These are phyloP conservation scores for Acomys russatus DNA, from an alignment of 2,797 vertebrate genomes.

Conservation along the genomic window DNA sequence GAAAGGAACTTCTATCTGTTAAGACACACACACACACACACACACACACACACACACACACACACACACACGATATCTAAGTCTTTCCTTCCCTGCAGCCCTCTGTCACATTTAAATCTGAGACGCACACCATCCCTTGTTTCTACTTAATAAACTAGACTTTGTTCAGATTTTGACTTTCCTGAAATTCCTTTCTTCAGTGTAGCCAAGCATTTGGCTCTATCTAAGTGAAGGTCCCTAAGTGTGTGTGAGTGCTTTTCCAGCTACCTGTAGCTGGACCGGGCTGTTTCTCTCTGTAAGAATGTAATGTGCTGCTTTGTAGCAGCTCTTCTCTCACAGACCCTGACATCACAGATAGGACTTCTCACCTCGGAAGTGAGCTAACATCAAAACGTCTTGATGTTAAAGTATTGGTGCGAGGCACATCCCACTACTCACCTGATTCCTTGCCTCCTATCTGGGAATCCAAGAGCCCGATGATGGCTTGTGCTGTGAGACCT, in stretches of 20 bases:
- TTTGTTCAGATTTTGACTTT: neutral
- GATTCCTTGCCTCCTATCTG: neutral
- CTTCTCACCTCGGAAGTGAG: neutral
- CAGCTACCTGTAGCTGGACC: accelerated
- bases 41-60: neutral
- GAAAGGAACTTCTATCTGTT: too few species aligned
- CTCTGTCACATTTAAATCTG: neutral
- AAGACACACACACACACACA: neutral
- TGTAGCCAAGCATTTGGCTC: neutral
- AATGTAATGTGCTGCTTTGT: neutral
- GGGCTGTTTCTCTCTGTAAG: neutral
- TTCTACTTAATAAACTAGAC: neutral
- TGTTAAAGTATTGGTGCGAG: neutral
- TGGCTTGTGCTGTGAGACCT: neutral
- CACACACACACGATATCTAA: neutral
- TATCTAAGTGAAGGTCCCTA: neutral
- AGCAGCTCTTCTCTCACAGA: neutral
- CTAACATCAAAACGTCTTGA: neutral
- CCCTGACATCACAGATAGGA: neutral
- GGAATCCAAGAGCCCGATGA: neutral
- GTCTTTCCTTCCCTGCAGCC: neutral
- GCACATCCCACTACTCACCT: too few species aligned
- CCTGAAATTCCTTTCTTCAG: neutral
- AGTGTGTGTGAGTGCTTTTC: too few species aligned
- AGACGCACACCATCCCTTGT: neutral